A percentile compares a stretch with the other conserved stretches of the same genome.
phyloP scores from a whole-genome alignment of 2,113 vertebrate species.

The Pachyramphus minor region DNA sequence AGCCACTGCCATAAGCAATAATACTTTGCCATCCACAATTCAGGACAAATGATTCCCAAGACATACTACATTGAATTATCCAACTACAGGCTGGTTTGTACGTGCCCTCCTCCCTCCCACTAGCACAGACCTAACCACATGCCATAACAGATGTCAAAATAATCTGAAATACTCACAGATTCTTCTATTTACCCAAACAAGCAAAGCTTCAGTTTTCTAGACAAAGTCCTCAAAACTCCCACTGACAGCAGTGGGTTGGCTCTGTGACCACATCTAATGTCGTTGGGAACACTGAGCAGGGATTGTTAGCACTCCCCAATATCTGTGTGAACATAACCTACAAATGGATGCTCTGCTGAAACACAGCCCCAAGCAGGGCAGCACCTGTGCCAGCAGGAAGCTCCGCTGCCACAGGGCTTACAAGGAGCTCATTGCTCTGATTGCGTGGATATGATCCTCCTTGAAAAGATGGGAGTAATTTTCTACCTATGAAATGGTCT shows the following conservation, averaged over 20 bases:
- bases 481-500: neutral
- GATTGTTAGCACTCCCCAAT: neutral
- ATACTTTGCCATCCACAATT: neutral
- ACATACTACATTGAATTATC: neutral
- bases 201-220: neutral
- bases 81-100: neutral
- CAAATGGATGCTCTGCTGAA: neutral
- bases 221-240: neutral
- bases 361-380: neutral
- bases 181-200: constrained; percentile 16
- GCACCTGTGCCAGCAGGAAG: neutral
- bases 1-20: neutral
- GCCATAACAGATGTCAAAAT: neutral
- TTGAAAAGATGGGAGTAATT: neutral
- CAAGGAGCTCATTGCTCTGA: neutral
- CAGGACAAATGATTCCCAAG: neutral
- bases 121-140: neutral
- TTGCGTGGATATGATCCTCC: neutral
- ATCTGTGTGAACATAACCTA: neutral
- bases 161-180: neutral
- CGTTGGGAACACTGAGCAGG: neutral
- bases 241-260: neutral
- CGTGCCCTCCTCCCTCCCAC: neutral
- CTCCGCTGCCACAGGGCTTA: neutral
- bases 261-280: neutral